Evolutionary conservation across 1,140 invertebrate genomes (phyloP).

Genomic region (Chrysomallon squamiferum): DNA sequence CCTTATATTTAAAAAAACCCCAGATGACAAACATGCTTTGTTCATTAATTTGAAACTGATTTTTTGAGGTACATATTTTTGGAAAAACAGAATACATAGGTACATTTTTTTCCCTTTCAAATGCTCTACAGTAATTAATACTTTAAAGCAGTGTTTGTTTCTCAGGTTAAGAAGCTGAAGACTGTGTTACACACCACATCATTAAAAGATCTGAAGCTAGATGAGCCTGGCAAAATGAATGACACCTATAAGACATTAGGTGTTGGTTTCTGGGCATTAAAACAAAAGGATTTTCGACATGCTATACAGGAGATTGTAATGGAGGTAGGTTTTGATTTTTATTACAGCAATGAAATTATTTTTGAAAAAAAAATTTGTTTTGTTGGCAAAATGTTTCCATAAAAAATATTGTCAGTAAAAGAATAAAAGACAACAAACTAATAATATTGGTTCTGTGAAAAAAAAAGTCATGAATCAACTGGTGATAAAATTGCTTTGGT

Average conservation of each 20-base stretch:
- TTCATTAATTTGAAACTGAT: too few species aligned
- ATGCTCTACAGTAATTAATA: too few species aligned
- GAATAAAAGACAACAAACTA: neutral
- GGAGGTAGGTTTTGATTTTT: constrained; percentile 33
- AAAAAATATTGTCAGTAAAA: neutral
- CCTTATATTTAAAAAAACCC: too few species aligned
- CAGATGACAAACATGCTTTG: too few species aligned
- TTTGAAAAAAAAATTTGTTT: neutral
- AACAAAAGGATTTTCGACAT: constrained; percentile 54
- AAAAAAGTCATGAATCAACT: too few species aligned
- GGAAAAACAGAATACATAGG: too few species aligned
- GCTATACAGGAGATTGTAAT: constrained; percentile 54
- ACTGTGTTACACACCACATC: constrained; percentile 41
- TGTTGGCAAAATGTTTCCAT: neutral
- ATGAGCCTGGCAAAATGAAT: constrained; percentile 41
- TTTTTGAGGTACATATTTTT: too few species aligned
- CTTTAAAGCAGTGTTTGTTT: too few species aligned
- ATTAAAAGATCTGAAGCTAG: constrained; percentile 49
- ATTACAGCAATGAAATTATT: neutral
- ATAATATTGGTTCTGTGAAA: too few species aligned
- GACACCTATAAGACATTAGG: constrained; percentile 56
- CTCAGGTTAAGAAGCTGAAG: constrained; percentile 51
- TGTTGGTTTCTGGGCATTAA: constrained; percentile 55
- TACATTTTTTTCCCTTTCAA: too few species aligned
- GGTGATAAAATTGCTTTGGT: too few species aligned